Base-by-base conservation (phyloP, 2,888 invertebrate genomes). In the Hoplodrina blanda region DNA sequence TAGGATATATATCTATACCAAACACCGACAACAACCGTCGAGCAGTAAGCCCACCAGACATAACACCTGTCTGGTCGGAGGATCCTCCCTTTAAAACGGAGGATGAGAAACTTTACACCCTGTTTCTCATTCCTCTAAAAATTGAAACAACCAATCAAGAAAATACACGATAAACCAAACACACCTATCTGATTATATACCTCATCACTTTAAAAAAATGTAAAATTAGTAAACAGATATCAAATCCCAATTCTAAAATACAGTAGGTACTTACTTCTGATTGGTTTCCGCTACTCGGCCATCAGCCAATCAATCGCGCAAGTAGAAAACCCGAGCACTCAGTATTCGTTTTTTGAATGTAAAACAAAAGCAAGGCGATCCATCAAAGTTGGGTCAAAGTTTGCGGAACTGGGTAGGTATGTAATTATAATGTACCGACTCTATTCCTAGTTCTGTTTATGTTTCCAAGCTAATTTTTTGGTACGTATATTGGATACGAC, bases 321-420 rank as follows among this genome's bases (percentile, higher is more conserved):
- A 53, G 44, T 64, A 33, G 52, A 62, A 53, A 63, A 41, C 33
- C 59, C 25, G 63, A 60, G 25, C 20, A 41, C 41, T 71, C 72
- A 20, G 76, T 80, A 62, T 82, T 80, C 67, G 64, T 67, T 83
- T 77, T 78, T 41, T 17, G 25, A 60, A 68, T 62, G 54, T 69
- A 62, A 73, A 76, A 81, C 71, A 72, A 74, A 50, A 56, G 30
- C 44, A 55, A 72, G 70, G 53, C 56, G 30, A 71, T 73, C 73
- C 52, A 70, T 81, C 78, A 73, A n/a, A 60, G 55, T 62, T 10
- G 13, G 49, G 67, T 55, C 20, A 57, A 73, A 76, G 76, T 71
- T 61, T 41, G 46, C 19, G 57, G 33, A 44, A 44, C 44, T 44
- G 37, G 41, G 33, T 53, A 49, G 19, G 56, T 59, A 53, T 46